Percentiles rank a stretch among this genome's conserved stretches.
Evolutionary conservation across 1,140 invertebrate genomes (phyloP).

Genomic region (Bombus vancouverensis): DNA sequence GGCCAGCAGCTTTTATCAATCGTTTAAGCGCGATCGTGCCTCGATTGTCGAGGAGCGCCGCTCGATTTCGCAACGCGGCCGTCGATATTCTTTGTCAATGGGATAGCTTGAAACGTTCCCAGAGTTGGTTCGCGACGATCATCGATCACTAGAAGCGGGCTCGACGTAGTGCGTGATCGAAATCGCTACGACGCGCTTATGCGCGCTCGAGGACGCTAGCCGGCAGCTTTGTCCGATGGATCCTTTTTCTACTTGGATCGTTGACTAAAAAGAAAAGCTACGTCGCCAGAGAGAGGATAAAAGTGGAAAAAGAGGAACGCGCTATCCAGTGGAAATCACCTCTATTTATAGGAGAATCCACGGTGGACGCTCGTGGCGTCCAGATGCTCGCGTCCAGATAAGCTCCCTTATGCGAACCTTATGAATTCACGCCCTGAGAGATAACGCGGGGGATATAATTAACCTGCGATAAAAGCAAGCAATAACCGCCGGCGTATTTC

Average conservation of each 20-base stretch:
- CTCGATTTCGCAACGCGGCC: slow-evolving; percentile 55
- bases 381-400: slow-evolving; percentile 2
- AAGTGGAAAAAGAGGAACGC: no score
- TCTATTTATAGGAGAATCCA: slow-evolving; percentile 31
- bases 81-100: slow-evolving; percentile 75
- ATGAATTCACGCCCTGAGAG: slow-evolving; percentile 25
- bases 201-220: slow-evolving; percentile 17
- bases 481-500: slow-evolving; percentile 47
- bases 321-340: slow-evolving; percentile 6
- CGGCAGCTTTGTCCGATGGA: not conserved
- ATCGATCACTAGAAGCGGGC: slow-evolving; percentile 62
- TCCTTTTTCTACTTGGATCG: not conserved
- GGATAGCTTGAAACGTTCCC: slow-evolving; percentile 53
- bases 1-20: slow-evolving; percentile 74
- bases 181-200: slow-evolving; percentile 60
- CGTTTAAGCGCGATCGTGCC: slow-evolving; percentile 71
- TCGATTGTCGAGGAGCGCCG: slow-evolving; percentile 69
- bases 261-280: not conserved
- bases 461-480: slow-evolving; percentile 23
- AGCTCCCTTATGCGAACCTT: not conserved
- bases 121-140: slow-evolving; percentile 56
- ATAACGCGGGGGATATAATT: slow-evolving; percentile 14
- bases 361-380: not conserved
- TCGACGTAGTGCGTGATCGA: slow-evolving; percentile 54
- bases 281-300: not conserved